Evolutionary conservation across 2,113 vertebrate species (phyloP), one percentile per base, ranked within the genome.

Genomic region (Menura novaehollandiae): DNA sequence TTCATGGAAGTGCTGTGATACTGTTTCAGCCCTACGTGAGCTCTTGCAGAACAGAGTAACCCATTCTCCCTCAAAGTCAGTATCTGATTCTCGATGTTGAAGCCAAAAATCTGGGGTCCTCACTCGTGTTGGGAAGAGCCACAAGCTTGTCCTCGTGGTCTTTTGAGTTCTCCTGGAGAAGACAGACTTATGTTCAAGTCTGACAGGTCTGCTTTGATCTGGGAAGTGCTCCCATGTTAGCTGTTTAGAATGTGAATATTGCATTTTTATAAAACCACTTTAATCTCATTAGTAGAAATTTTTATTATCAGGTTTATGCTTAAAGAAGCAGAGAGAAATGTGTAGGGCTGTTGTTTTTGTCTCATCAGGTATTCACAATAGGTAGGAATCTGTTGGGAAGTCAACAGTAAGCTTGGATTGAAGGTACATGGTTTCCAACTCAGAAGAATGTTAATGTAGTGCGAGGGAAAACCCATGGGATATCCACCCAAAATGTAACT

Each of bases 1-100:
- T 46, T 74, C 4, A 9, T 46, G 59, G 53, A 80, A 76, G 41
- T 80, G 28, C 19, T 68, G 30, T 68, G 49, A 5, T 64, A 15
- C 7, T 58, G 9, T 58, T 77, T 81, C 19, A 64, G 22, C 49
- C 9, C 30, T 39, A 2, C 0, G 0, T 58, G 62, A 85, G 37
- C 59, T 88, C 59, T 53, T 80, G 35, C 21, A 58, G 78, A 49
- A 10, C 4, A 64, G 12, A 53, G 16, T 56, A 66, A 28, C 51
- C 18, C 1, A 0, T 64, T 15, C 24, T 82, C 13, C 26, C 17
- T 76, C 60, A n/a, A 76, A 59, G 23, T 52, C 63, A 26, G 1
- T 80, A 8, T 58, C 22, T 6, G 4, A 37, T 79, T 66, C 32
- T 44, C 1, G 0, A 11, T 58, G 32, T 0, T 73, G 55, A 86